Evolutionary conservation across 2,113 vertebrate genomes (phyloP).

Genomic region (Larimichthys polyactis): DNA sequence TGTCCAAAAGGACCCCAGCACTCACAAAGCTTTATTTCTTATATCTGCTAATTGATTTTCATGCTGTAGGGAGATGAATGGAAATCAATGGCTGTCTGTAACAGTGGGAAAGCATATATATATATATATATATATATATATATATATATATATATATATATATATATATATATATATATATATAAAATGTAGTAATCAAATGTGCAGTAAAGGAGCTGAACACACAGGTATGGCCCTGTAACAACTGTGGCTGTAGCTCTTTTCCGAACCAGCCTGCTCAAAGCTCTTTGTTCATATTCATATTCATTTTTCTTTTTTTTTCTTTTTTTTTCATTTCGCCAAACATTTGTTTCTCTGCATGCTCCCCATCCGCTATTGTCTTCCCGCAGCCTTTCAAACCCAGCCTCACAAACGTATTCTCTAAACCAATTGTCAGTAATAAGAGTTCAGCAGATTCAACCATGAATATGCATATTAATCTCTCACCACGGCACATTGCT

Average conservation of each 20-base stretch:
- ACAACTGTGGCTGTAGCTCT: background rate
- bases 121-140: too few relatives aligned
- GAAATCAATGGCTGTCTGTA: too few relatives aligned
- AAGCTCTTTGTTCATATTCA: slow-evolving; percentile 42
- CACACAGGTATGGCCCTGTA: background rate
- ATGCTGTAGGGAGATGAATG: too few relatives aligned
- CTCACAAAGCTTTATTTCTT: too few relatives aligned
- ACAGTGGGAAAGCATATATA: too few relatives aligned
- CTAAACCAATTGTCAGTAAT: slow-evolving; percentile 83
- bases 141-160: too few relatives aligned
- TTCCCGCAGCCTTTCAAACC: slow-evolving; percentile 64
- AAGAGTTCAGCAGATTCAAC: slow-evolving; percentile 89
- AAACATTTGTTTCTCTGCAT: slow-evolving; percentile 41
- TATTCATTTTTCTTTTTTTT: slow-evolving; percentile 5
- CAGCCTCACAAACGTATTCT: slow-evolving; percentile 55
- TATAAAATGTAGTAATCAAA: too few relatives aligned
- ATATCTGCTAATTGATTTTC: too few relatives aligned
- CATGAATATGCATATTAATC: slow-evolving; percentile 79
- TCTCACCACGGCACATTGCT: slow-evolving; percentile 86
- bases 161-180: too few relatives aligned
- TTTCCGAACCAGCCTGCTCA: background rate
- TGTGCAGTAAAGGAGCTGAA: background rate
- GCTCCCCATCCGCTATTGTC: slow-evolving; percentile 45
- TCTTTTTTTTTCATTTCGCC: slow-evolving; percentile 18
- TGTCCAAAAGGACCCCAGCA: too few relatives aligned